Evolutionary conservation across 1,140 invertebrate species (phyloP).

Genomic region (Listronotus bonariensis): DNA sequence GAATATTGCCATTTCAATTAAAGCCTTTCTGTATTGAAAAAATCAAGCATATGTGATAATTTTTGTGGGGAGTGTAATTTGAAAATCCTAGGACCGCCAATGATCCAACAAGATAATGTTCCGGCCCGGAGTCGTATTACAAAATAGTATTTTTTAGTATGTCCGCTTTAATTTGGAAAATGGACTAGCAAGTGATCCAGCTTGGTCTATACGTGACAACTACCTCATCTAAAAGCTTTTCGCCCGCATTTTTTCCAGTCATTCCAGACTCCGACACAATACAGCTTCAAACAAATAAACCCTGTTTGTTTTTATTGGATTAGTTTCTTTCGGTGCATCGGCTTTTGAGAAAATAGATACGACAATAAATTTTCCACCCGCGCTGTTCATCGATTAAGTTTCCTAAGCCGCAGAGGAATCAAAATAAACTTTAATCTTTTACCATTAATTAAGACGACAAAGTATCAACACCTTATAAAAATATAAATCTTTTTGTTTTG

Average conservation of each 20-base stretch:
- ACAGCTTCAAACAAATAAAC: conserved; percentile 19
- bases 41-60: too few species aligned
- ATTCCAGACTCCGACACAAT: conserved; percentile 17
- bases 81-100: too few species aligned
- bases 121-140: background rate
- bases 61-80: too few species aligned
- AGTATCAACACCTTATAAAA: too few species aligned
- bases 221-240: conserved; percentile 47
- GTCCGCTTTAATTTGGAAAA: conserved; percentile 52
- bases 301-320: conserved; percentile 32
- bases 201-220: conserved; percentile 32
- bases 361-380: conserved; percentile 12
- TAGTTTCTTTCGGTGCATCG: conserved; percentile 27
- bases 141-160: conserved; percentile 44
- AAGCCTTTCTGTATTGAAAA: too few species aligned
- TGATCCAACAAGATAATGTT: background rate
- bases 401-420: background rate
- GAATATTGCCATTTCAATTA: too few species aligned
- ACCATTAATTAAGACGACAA: too few species aligned
- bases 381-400: background rate
- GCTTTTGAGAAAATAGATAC: conserved; percentile 17
- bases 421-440: conserved; percentile 6
- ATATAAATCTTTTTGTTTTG: too few species aligned
- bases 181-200: conserved; percentile 49
- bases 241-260: conserved; percentile 20